Percentiles rank a stretch among this genome's conserved stretches.
Evolutionary conservation across 2,888 invertebrate species (phyloP).

Genomic region (Meloe dianella): DNA sequence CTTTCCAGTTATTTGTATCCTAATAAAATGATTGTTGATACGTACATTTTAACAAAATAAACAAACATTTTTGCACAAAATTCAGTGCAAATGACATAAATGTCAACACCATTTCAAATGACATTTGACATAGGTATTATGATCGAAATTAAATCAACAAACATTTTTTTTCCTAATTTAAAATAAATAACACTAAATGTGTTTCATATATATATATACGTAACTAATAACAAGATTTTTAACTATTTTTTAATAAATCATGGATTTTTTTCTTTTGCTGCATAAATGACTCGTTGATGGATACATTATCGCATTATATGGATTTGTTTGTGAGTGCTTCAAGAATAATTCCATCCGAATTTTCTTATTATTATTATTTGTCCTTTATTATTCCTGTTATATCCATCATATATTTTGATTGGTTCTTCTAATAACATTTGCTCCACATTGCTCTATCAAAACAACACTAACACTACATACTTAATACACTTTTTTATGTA

Average conservation of each 20-base stretch:
- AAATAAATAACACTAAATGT: slow-evolving; percentile 15
- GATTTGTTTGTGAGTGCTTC: slow-evolving; percentile 57
- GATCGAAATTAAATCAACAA: slow-evolving; percentile 45
- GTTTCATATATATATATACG: neutral
- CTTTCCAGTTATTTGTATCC: neutral
- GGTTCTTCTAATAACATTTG: neutral
- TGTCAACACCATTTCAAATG: slow-evolving; percentile 57
- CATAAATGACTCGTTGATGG: slow-evolving; percentile 50
- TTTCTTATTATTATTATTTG: slow-evolving; percentile 25
- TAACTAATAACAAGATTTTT: slow-evolving; percentile 14
- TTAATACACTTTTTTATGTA: slow-evolving; percentile 48
- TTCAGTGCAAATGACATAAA: slow-evolving; percentile 56
- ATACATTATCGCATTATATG: slow-evolving; percentile 55
- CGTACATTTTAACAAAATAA: slow-evolving; percentile 32
- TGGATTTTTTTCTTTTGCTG: slow-evolving; percentile 38
- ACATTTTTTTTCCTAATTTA: slow-evolving; percentile 37
- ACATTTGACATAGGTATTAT: slow-evolving; percentile 53
- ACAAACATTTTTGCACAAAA: slow-evolving; percentile 49
- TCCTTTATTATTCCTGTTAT: slow-evolving; percentile 17
- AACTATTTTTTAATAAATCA: slow-evolving; percentile 38
- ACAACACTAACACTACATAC: neutral
- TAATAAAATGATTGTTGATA: slow-evolving; percentile 23
- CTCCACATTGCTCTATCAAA: neutral
- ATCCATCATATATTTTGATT: neutral
- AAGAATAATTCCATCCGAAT: slow-evolving; percentile 52